These are phyloP conservation scores for Clarias magur DNA, from an alignment of 2,113 vertebrate species.

Conservation along the genomic window DNA sequence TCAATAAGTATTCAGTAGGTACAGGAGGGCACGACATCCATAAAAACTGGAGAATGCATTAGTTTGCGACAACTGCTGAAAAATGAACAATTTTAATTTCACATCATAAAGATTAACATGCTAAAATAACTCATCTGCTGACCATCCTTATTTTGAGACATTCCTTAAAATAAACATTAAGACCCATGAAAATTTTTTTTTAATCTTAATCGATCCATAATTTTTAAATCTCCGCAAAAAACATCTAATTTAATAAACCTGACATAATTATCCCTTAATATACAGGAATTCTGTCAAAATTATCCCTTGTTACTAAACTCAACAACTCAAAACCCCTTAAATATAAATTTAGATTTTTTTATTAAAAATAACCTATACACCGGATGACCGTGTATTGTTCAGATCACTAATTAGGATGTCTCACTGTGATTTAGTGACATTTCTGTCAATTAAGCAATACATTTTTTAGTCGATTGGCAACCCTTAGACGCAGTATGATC, in stretches of 20 bases:
- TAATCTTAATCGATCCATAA: not conserved
- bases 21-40: no score
- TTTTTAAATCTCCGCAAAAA: not conserved
- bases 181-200: not conserved
- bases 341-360: not conserved
- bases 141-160: no score
- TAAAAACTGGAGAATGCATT: no score
- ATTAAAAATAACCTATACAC: not conserved
- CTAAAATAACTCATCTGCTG: no score
- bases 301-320: not conserved
- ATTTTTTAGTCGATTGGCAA: not conserved
- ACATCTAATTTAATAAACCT: not conserved
- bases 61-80: no score
- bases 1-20: no score
- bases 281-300: not conserved
- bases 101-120: no score
- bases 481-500: not conserved
- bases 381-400: not conserved
- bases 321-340: not conserved
- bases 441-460: not conserved
- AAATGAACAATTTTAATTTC: no score
- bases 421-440: not conserved
- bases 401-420: not conserved
- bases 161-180: not conserved
- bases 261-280: not conserved